A percentile compares a stretch with the other conserved stretches of the same genome.
These are phyloP conservation scores for Phragmatobia fuliginosa DNA, from an alignment of 2,888 invertebrate genomes.

Conservation along the genomic window DNA sequence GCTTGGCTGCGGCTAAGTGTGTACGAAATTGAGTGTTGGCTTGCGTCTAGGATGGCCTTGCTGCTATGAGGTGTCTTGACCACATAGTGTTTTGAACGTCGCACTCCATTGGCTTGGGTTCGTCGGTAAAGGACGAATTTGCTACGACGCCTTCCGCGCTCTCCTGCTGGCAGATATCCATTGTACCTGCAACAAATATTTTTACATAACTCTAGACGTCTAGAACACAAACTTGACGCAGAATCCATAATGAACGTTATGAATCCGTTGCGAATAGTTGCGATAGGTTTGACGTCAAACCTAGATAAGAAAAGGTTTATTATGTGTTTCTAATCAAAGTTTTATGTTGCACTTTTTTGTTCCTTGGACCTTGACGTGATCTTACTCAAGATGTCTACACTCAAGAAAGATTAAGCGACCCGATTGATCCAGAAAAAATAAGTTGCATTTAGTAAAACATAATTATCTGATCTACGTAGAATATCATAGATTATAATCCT, in stretches of 20 bases:
- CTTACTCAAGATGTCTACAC: too few relatives aligned
- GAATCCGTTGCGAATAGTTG: slow-evolving; percentile 8
- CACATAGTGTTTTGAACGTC: slow-evolving; percentile 97
- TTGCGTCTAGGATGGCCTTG: slow-evolving; percentile 97
- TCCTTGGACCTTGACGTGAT: too few relatives aligned
- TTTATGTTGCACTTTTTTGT: background rate
- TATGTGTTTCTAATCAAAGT: background rate
- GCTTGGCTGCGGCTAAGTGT: slow-evolving; percentile 98
- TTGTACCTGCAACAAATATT: slow-evolving; percentile 90
- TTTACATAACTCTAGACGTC: slow-evolving; percentile 7
- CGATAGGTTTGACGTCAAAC: slow-evolving; percentile 8
- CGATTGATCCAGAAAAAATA: too few relatives aligned
- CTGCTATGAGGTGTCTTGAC: slow-evolving; percentile 98
- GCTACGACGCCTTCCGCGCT: slow-evolving; percentile 96
- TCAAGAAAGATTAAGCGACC: too few relatives aligned
- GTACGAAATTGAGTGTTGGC: slow-evolving; percentile 98
- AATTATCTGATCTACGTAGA: too few relatives aligned
- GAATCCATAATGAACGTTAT: background rate
- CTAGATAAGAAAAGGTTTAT: background rate
- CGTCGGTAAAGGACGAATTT: slow-evolving; percentile 97
- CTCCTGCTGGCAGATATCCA: slow-evolving; percentile 96
- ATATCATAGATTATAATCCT: too few relatives aligned
- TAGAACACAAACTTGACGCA: background rate
- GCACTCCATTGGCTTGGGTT: slow-evolving; percentile 95
- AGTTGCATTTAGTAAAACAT: too few relatives aligned